Conservation (phyloP, 1,140 invertebrate genomes). For the Calosoma granatense region DNA sequence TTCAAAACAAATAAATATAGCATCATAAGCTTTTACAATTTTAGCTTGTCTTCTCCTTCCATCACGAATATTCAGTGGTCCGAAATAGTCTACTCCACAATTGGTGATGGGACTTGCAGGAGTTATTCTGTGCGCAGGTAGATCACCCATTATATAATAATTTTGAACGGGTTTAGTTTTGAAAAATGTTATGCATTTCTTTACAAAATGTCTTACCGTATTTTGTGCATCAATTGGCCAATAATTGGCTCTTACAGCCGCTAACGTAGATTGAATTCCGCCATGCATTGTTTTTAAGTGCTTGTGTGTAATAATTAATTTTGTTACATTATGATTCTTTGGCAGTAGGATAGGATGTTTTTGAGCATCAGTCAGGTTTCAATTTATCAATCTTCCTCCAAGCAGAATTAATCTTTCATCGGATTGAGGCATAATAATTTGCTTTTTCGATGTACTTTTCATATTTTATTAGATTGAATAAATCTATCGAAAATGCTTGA, state of each 20-base stretch:
- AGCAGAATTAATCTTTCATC: conserved; percentile 28
- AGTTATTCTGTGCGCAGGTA: conserved; percentile 25
- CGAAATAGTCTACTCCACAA: conserved; percentile 18
- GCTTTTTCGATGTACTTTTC: conserved; percentile 11
- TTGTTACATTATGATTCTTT: conserved; percentile 15
- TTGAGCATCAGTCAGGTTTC: conserved; percentile 20
- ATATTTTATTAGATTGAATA: conserved; percentile 11
- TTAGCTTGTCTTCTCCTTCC: background rate
- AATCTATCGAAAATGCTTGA: conserved; percentile 11
- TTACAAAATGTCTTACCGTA: conserved; percentile 13
- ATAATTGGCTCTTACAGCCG: conserved; percentile 18
- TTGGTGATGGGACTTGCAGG: conserved; percentile 16
- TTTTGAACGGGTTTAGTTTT: conserved; percentile 10
- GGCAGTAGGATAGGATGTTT: conserved; percentile 32
- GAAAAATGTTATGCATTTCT: conserved; percentile 24
- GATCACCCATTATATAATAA: conserved; percentile 25
- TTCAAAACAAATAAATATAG: conserved; percentile 16
- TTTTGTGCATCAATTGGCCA: conserved; percentile 20
- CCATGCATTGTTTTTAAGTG: conserved; percentile 22
- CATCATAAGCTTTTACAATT: conserved; percentile 18
- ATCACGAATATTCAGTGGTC: conserved; percentile 17
- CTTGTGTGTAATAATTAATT: conserved; percentile 16
- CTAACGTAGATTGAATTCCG: conserved; percentile 19
- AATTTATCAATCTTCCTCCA: conserved; percentile 29
- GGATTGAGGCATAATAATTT: conserved; percentile 17